Evolutionary conservation across 2,113 vertebrate genomes (phyloP).

Genomic region (Aleadryas rufinucha): DNA sequence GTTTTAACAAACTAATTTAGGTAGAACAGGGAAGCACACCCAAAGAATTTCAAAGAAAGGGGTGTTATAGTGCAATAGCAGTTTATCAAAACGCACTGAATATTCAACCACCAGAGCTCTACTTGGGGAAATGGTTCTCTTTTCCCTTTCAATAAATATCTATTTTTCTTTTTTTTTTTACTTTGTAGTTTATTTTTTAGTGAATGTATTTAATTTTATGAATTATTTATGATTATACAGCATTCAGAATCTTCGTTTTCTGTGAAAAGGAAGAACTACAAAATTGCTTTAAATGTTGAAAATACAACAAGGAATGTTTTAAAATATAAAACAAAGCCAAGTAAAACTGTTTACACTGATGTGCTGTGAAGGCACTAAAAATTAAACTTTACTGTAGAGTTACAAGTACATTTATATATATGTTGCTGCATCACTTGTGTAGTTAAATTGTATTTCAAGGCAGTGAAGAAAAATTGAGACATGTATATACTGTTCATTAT

Average conservation of each 20-base stretch:
- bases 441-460: constrained; percentile 85
- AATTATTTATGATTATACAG: constrained; percentile 99
- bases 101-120: constrained; percentile 96
- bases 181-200: constrained; percentile 99
- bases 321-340: constrained; percentile 99
- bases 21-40: constrained; percentile 93
- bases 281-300: constrained; percentile 98
- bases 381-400: constrained; percentile 92
- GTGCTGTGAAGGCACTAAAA: constrained; percentile 89
- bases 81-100: constrained; percentile 97
- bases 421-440: constrained; percentile 87
- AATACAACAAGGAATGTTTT: constrained; percentile 95
- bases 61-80: constrained; percentile 99
- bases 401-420: constrained; percentile 88
- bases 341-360: constrained; percentile 99
- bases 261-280: constrained; percentile 99
- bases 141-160: constrained; percentile 98
- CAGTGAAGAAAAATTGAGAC: constrained; percentile 82
- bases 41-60: constrained; percentile 92
- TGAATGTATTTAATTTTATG: constrained; percentile 99
- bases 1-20: constrained; percentile 86
- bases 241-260: constrained; percentile 99
- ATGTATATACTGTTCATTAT: constrained; percentile 99
- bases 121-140: constrained; percentile 85
- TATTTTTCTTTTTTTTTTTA: constrained; percentile 89